Base-by-base conservation (phyloP, 2,888 invertebrate genomes). In the Lucinisca nassula region DNA sequence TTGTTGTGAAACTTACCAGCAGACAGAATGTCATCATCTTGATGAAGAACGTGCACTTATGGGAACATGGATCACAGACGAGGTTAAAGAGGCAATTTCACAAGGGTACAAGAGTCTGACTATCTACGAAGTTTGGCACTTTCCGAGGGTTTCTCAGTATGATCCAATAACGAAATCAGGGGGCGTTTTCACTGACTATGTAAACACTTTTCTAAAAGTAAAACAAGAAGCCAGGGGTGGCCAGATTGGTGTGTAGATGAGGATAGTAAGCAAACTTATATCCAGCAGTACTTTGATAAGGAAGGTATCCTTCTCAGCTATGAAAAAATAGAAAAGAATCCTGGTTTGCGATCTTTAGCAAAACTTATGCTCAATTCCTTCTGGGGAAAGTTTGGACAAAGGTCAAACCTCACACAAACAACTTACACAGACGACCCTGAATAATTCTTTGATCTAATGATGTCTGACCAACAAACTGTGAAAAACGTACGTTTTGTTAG, bases 131-230 rank as follows among this genome's bases (percentile, higher is more conserved):
- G 83, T 87, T 17, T 87, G 51, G 75, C 82, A 79, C 30, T 86
- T 82, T 49, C 70, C 79, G 17, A 30, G 45, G n/a, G 72, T 76
- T 24, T 70, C 75, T 10, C 55, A 79, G 35, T 86, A 82, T 35
- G 58, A 86, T 61, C 49, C 40, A 14, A 17, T 1, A 2, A 67
- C 32, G 2, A 67, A 14, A 17, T 12, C 35, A 12, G 67, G 35
- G 4, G 91, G 90, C 1, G 51, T 96, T 8, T 95, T 96, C 84
- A 85, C 92, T 0, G 90, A 87, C 10, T 88, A 89, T 86, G 93
- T 95, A 1, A 67, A 67, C 67, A 67, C 67, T 2, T 67, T 67
- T 30, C 35, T 67, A 4, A 67, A 35, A 30, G 1, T 67, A 38
- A 73, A 40, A 38, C 38, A 24, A 40, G 35, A 35, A 35, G 35